Evolutionary conservation across 2,888 invertebrate genomes (phyloP), one percentile per base, ranked within the genome.

Genomic region (Alcis repandata): DNA sequence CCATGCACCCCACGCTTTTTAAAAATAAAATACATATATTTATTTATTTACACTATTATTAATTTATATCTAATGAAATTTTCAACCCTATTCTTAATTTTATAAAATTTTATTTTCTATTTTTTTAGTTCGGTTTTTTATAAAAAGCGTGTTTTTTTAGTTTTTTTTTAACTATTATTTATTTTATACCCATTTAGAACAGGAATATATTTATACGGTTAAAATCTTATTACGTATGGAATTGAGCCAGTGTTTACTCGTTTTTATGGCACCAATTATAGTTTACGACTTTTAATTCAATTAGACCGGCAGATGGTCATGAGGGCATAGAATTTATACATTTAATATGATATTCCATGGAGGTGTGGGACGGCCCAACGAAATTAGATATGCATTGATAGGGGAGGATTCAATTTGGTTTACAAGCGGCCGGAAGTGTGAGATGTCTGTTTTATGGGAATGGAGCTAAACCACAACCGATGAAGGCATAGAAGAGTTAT

Each of bases 271-370:
- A n/a, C 41, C 59, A 64, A 59, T 64, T 54, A 59, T 56, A 56
- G 22, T 61, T 58, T 66, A 66, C 46, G 60, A 53, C 43, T 46
- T 32, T 45, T 61, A 60, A 66, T 69, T 69, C 60, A 72, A 70
- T 70, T 70, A 67, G 27, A 59, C 33, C 59, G 59, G 57, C 70
- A 73, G 70, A 70, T 73, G 70, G 62, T 63, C 56, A 57, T 66
- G 58, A 58, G 57, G 57, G 60, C 46, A 41, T 40, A 17, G 40
- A 41, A 56, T 33, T 48, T 60, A 54, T 13, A 57, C 49, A 51
- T 8, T 9, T 53, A 52, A 43, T 46, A 59, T 59, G 15, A 22
- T 52, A 53, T 48, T 67, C 43, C 46, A 60, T 60, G 60, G 61
- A 58, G 68, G 62, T 59, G 67, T 51, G 61, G 59, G 56, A 56